Percentiles rank a stretch among this genome's conserved stretches.
These are phyloP conservation scores for Tenthredo scrophulariae DNA, from an alignment of 2,888 invertebrate genomes.

Conservation along the genomic window DNA sequence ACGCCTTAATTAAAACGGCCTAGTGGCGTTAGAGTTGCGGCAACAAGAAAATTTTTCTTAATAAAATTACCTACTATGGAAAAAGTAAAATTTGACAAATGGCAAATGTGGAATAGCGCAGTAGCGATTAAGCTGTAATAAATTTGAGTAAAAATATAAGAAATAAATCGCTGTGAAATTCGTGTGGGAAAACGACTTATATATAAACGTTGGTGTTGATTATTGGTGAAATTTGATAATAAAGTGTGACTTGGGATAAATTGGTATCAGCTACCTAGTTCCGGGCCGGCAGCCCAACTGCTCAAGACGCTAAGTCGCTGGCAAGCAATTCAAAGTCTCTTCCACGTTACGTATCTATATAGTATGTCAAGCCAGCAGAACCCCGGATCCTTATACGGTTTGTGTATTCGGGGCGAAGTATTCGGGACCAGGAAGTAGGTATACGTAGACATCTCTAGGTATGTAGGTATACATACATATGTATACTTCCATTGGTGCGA, in stretches of 20 bases:
- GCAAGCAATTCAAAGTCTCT: constrained; percentile 76
- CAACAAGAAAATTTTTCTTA: neutral
- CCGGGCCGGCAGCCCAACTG: constrained; percentile 66
- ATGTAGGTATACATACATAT: neutral
- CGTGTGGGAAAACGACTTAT: too few relatives aligned
- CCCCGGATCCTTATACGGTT: constrained; percentile 71
- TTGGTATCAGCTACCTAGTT: constrained; percentile 71
- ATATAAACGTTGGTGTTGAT: constrained; percentile 11
- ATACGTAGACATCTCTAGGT: constrained; percentile 5
- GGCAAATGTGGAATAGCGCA: too few relatives aligned
- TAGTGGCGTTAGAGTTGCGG: neutral
- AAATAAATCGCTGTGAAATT: neutral
- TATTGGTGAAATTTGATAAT: neutral
- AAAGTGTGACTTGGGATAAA: constrained; percentile 74
- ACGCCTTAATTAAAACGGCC: constrained; percentile 38
- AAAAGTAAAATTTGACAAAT: too few relatives aligned
- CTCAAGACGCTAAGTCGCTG: constrained; percentile 75
- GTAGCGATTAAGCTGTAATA: too few relatives aligned
- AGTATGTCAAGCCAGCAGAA: constrained; percentile 45
- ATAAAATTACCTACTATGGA: neutral
- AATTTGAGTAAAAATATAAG: too few relatives aligned
- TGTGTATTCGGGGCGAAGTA: constrained; percentile 73
- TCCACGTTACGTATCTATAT: constrained; percentile 53
- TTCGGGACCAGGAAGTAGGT: constrained; percentile 54
- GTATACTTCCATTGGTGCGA: constrained; percentile 55